phyloP scores from a whole-genome alignment of 1,140 invertebrate genomes.

The Manduca sexta region DNA sequence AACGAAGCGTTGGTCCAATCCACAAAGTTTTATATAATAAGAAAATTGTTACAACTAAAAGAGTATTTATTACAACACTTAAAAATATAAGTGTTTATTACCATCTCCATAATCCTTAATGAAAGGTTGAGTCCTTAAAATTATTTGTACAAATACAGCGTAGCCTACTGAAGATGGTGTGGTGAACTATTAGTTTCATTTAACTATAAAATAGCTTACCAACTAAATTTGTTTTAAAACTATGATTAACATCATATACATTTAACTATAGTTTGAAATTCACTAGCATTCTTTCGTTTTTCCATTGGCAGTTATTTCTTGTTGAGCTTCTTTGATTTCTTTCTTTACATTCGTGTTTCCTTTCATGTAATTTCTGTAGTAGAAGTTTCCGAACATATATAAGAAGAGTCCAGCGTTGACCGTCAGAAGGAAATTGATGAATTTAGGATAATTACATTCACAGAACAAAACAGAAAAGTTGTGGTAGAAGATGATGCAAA shows the following conservation, averaged over 20 bases:
- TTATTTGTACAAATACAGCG: conserved; percentile 12
- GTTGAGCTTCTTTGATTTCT: conserved; percentile 6
- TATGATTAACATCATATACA: background rate
- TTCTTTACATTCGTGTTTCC: conserved; percentile 7
- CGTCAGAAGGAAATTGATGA: conserved; percentile 79
- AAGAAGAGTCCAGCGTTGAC: conserved; percentile 87
- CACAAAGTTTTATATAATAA: too few species aligned
- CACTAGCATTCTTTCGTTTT: conserved; percentile 42
- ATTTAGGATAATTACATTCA: conserved; percentile 79
- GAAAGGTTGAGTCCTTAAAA: conserved; percentile 1
- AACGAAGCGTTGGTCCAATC: too few species aligned
- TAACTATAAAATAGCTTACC: background rate
- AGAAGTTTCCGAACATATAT: conserved; percentile 90
- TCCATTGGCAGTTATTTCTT: conserved; percentile 15
- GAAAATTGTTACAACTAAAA: too few species aligned
- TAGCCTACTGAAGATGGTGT: conserved; percentile 3
- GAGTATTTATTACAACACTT: background rate
- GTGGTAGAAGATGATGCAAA: conserved; percentile 85
- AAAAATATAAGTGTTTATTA: background rate
- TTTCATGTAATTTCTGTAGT: conserved; percentile 81
- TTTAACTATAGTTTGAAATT: conserved; percentile 19
- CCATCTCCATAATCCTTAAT: conserved; percentile 5
- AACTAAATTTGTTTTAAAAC: background rate
- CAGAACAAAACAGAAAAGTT: conserved; percentile 76
- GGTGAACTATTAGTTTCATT: background rate